A percentile compares a stretch with the other conserved stretches of the same genome.
Conservation (phyloP, 2,113 vertebrate genomes). For the Noturus placidus region DNA sequence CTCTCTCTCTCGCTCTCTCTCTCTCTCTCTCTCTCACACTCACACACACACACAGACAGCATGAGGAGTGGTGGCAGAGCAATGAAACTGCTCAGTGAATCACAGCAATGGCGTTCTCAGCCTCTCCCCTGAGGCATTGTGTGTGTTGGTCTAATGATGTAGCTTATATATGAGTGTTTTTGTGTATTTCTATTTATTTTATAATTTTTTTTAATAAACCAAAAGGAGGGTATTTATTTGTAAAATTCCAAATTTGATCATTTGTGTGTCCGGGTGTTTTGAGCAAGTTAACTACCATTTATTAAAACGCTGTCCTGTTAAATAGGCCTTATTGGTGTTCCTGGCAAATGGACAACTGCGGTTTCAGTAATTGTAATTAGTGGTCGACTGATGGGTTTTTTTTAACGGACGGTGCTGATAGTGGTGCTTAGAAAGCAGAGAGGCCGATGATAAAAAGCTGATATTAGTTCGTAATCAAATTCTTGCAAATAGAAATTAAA, state of each 20-base stretch:
- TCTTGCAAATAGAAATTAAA: constrained; percentile 3
- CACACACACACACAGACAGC: too few relatives aligned
- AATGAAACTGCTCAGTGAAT: constrained; percentile 41
- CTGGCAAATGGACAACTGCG: constrained; percentile 13
- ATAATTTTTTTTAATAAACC: neutral
- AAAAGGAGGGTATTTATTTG: constrained; percentile 10
- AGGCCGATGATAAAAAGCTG: neutral
- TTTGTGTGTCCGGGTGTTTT: constrained; percentile 10
- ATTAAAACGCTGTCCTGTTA: constrained; percentile 23
- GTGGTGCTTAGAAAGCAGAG: constrained; percentile 1
- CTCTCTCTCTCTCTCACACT: too few relatives aligned
- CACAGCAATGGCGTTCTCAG: constrained; percentile 36
- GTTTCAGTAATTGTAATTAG: constrained; percentile 28
- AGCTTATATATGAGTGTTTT: constrained; percentile 16
- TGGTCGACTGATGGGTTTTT: constrained; percentile 5
- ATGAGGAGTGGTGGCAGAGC: constrained; percentile 20
- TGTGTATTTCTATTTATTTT: neutral
- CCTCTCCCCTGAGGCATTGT: constrained; percentile 32
- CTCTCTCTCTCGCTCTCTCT: too few relatives aligned
- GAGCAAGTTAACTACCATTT: constrained; percentile 22
- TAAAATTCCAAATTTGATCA: constrained; percentile 20
- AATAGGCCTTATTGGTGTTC: constrained; percentile 8
- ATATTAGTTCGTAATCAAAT: neutral
- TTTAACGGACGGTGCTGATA: neutral
- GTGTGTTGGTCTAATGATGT: constrained; percentile 27